phyloP scores from a whole-genome alignment of 2,888 invertebrate genomes.

The Pomacea canaliculata region DNA sequence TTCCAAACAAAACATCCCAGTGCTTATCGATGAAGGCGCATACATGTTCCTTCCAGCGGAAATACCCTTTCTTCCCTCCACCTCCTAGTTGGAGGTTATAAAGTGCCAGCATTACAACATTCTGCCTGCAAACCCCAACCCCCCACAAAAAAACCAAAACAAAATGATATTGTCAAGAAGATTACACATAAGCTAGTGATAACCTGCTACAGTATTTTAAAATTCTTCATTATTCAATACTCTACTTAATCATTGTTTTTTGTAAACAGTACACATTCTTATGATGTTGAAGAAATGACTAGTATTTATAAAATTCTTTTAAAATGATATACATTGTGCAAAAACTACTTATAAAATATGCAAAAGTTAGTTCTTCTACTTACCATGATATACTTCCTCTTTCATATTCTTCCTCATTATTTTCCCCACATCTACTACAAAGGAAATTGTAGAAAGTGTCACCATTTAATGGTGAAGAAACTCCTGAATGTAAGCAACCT shows the following conservation, averaged over 20 bases:
- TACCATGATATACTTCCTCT: slow-evolving; percentile 59
- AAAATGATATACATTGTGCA: too few relatives aligned
- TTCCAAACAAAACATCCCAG: slow-evolving; percentile 82
- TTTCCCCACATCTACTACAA: slow-evolving; percentile 54
- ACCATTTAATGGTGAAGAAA: slow-evolving; percentile 54
- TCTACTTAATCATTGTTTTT: too few relatives aligned
- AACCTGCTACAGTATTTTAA: background rate
- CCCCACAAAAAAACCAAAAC: slow-evolving; percentile 41
- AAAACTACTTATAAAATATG: too few relatives aligned
- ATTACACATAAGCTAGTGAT: background rate
- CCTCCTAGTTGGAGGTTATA: slow-evolving; percentile 80
- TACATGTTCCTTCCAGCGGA: slow-evolving; percentile 88
- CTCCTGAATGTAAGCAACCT: slow-evolving; percentile 59
- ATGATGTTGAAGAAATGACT: too few relatives aligned
- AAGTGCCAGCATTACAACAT: slow-evolving; percentile 80
- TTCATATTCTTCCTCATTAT: slow-evolving; percentile 50
- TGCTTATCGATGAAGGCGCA: slow-evolving; percentile 84
- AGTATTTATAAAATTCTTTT: too few relatives aligned
- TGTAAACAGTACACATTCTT: too few relatives aligned
- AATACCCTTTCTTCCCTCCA: slow-evolving; percentile 85
- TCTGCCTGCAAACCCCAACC: slow-evolving; percentile 74
- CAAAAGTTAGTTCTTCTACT: background rate
- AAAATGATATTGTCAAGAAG: background rate
- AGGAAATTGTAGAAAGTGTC: slow-evolving; percentile 61
- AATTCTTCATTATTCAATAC: background rate